Base-by-base conservation (phyloP, 2,797 vertebrate species). In the Liasis olivaceus region DNA sequence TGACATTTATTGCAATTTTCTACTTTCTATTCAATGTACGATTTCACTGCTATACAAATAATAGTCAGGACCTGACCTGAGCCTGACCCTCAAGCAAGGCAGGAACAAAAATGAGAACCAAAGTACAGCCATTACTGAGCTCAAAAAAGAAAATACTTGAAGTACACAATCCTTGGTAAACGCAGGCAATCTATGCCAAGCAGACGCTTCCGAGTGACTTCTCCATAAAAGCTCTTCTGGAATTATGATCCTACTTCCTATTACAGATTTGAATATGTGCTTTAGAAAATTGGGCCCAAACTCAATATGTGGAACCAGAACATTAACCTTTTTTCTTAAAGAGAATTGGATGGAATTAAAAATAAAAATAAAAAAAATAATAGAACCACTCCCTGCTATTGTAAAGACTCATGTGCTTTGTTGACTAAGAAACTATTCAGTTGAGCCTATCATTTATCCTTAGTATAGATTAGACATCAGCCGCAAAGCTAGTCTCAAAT, bases 71-170 rank as follows among this genome's bases (percentile, higher is more conserved):
- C 51, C 87, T 91, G 87, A 89, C 90, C 90, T 84, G 60, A 1
- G 59, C 59, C 59, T 93, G 92, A 93, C 89, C 69, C 59, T 84
- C 59, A 90, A 93, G 92, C 85, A 93, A 90, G 60, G 89, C 85
- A 93, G 66, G 92, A 93, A 93, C 89, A 93, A 93, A 93, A 93
- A 90, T 64, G 85, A 93, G 69, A 93, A 93, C 59, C 59, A 88
- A 93, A 93, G 85, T 88, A 90, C 47, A 88, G 85, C 89, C 59
- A 93, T 93, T 93, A 93, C 60, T 90, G 66, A 93, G 89, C 92
- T 90, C 63, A 87, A 87, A 56, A 87, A 93, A 62, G 60, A 28
- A 90, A 59, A 90, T 90, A 84, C 85, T 88, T 84, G 59, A 93
- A 64, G 85, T 88, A 91, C 31, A 93, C 89, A 90, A 90, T 88